Base-by-base conservation (phyloP, 2,888 invertebrate species). In the Horisme vitalbata region DNA sequence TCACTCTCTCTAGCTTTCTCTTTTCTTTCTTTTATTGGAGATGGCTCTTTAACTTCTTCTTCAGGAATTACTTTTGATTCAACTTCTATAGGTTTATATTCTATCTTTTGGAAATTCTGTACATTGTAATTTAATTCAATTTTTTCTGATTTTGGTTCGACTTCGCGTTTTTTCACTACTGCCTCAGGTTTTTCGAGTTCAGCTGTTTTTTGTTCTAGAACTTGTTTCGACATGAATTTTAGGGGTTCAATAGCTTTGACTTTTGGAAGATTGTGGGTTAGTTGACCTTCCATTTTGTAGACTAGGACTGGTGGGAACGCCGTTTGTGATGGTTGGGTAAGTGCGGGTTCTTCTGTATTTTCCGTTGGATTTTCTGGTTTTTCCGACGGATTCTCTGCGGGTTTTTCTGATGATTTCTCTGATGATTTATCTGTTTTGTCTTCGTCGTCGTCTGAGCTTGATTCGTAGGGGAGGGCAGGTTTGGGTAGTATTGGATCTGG, bases 391-490 rank as follows among this genome's bases (percentile, higher is more conserved):
- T 12, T 46, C 0, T 49, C 61, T 56, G 61, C 69, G 4, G 63
- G 52, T 5, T 52, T 58, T 10, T 73, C 72, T 3, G 41, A 45
- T 1, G 44, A 10, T 32, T 59, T 61, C 4, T 63, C 59, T n/a
- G 59, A 49, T 14, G 21, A 52, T 53, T 12, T 55, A 36, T 53
- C 56, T 33, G 27, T 49, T 62, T 70, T 48, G 45, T 71, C 53
- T 13, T 50, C 57, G 50, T 91, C 92, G 9, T 94, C 94, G 6
- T 93, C 94, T n/a, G 93, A 92, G 54, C 95, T 95, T 11, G 93
- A 93, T 64, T 95, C 95, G 60, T 95, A 91, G 0, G 95, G 94
- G 24, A 96, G 68, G 0, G 95, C 94, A 38, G 94, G 95, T 73
- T 94, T 95, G 2, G 94, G 91, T 1, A 93, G 79, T 1, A 91